A percentile compares a stretch with the other conserved stretches of the same genome.
phyloP scores from a whole-genome alignment of 1,140 invertebrate species.

The Pantala flavescens region DNA sequence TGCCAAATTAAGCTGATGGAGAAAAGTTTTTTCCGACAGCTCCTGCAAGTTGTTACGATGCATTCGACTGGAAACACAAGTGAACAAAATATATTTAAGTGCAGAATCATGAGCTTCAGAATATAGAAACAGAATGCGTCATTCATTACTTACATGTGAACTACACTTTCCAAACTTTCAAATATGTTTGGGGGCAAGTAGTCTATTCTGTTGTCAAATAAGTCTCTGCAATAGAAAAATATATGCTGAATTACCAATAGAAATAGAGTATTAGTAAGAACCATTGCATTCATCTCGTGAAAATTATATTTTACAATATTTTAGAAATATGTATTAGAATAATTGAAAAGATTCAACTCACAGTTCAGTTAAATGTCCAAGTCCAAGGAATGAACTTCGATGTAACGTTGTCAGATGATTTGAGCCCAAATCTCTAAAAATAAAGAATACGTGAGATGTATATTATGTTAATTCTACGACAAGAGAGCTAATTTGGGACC shows the following conservation, averaged over 20 bases:
- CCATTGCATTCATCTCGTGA: too few species aligned
- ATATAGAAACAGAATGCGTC: neutral
- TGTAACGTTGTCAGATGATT: conserved; percentile 61
- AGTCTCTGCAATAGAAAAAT: conserved; percentile 41
- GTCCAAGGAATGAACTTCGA: conserved; percentile 57
- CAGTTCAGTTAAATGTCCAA: conserved; percentile 55
- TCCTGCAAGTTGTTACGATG: conserved; percentile 62
- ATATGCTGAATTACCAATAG: too few species aligned
- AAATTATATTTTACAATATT: conserved; percentile 17
- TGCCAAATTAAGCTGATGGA: conserved; percentile 50
- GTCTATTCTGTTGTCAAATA: conserved; percentile 68
- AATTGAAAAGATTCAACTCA: conserved; percentile 28
- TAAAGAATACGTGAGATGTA: conserved; percentile 19
- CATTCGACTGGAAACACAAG: conserved; percentile 43
- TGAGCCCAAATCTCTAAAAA: conserved; percentile 59
- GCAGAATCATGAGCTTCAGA: conserved; percentile 18
- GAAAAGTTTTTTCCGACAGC: conserved; percentile 52
- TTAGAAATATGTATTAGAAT: neutral
- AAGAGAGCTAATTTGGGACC: too few species aligned
- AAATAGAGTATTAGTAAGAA: too few species aligned
- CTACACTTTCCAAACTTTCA: conserved; percentile 54
- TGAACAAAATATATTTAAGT: neutral
- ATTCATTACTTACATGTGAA: conserved; percentile 49
- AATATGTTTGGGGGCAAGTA: conserved; percentile 63
- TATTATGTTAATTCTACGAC: too few species aligned